Evolutionary conservation across 1,140 invertebrate species (phyloP), one percentile per base, ranked within the genome.

Genomic region (Penaeus japonicus): DNA sequence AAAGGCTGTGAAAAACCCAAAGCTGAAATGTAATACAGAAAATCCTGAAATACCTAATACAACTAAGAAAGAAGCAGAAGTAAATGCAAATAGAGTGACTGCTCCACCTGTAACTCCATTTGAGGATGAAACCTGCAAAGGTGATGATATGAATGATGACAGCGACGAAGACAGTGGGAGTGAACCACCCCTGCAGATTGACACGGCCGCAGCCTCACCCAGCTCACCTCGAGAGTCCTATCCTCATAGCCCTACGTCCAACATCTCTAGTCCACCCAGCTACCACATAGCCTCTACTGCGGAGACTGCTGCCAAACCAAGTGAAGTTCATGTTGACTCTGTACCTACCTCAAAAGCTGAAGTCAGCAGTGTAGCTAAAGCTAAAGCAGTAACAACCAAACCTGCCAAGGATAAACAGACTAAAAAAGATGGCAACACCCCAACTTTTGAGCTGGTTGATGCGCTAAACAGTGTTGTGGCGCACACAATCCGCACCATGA

Each of bases 151-250:
- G 27, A 70, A 84, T 3, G 73, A 84, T 10, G 75, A 80, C 0
- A 81, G 87, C 39, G 90, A 90, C 54, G 87, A 90, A 57, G 90
- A 89, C 75, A 90, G 87, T 89, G 84, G 84, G 27, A 90, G 87
- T 81, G 90, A 90, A 55, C 90, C 90, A 59, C 73, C 87, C n/a
- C 55, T 90, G 22, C 85, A 89, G 24, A 90, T 90, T 80, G 90
- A 90, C 35, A 87, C 87, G 35, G 78, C 90, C 55, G 90, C 86
- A 24, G 86, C 85, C 12, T 89, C 87, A 18, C 90, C 90, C 20
- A 87, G 82, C 54, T 85, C 82, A 30, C 75, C 80, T 32, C 65
- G 83, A n/a, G 59, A 54, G 1, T 90, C 89, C 4, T 87, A 83
- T 59, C 82, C 89, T 27, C 81, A 79, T 47, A 86, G 81, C 59